phyloP scores from a whole-genome alignment of 1,140 invertebrate species.

The Phortica variegata region DNA sequence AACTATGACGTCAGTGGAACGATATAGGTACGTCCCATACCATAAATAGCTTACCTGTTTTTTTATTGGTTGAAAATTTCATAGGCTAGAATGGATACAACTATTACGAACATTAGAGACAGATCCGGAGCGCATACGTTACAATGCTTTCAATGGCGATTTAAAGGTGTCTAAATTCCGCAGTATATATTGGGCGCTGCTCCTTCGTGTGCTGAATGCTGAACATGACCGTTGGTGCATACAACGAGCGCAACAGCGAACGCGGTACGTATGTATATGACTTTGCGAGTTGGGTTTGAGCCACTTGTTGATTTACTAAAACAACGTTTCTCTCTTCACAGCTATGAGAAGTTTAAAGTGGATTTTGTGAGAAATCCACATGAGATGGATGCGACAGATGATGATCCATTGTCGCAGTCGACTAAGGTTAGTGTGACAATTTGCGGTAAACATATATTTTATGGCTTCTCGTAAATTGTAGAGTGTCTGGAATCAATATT shows the following conservation, averaged over 20 bases:
- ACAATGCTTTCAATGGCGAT: conserved; percentile 54
- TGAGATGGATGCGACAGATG: conserved; percentile 24
- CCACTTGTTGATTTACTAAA: neutral
- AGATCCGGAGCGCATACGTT: conserved; percentile 38
- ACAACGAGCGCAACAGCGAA: conserved; percentile 41
- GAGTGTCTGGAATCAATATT: conserved; percentile 80
- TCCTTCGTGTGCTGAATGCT: conserved; percentile 53
- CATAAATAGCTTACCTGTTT: neutral
- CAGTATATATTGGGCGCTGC: conserved; percentile 57
- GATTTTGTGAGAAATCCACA: conserved; percentile 54
- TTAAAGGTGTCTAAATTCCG: conserved; percentile 58
- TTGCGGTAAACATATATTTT: neutral
- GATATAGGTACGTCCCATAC: conserved; percentile 23
- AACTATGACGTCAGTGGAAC: conserved; percentile 47
- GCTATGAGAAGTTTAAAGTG: conserved; percentile 45
- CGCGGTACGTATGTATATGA: conserved; percentile 13
- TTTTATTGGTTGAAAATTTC: conserved; percentile 3
- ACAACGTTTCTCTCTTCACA: conserved; percentile 8
- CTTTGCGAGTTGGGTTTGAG: neutral
- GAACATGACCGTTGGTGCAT: conserved; percentile 47
- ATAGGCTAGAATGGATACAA: conserved; percentile 51
- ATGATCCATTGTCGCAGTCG: conserved; percentile 47
- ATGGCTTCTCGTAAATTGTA: conserved; percentile 35
- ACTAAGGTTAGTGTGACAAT: conserved; percentile 25
- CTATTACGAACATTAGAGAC: conserved; percentile 37